These are phyloP conservation scores for Parazoanthus atlanticus DNA, from an alignment of 92 coral and sea anemone species.

Conservation along the genomic window DNA sequence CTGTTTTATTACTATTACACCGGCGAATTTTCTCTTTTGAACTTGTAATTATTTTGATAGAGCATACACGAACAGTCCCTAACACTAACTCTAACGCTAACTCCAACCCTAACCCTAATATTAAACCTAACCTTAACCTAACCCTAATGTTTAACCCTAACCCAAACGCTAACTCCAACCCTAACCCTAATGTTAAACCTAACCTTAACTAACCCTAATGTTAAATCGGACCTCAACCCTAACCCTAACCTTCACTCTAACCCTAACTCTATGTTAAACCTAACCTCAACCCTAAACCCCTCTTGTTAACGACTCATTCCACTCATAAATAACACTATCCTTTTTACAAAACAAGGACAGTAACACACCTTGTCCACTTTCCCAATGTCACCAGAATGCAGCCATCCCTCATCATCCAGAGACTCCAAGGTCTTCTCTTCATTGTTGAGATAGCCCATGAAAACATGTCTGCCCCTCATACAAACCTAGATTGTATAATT, in stretches of 20 bases:
- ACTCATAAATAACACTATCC: background rate
- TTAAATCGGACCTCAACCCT: no score
- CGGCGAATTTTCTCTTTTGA: background rate
- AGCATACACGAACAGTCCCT: no score
- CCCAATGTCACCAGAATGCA: constrained; percentile 91
- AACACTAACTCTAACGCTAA: background rate
- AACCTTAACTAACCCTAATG: no score
- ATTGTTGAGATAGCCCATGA: constrained; percentile 93
- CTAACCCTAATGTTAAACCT: no score
- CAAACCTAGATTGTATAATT: constrained; percentile 61
- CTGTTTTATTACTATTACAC: constrained; percentile 6
- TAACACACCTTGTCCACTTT: constrained; percentile 76
- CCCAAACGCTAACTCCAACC: no score
- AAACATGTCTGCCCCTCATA: constrained; percentile 88
- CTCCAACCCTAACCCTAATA: background rate
- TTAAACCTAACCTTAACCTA: background rate
- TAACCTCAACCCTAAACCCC: background rate
- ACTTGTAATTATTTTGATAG: constrained; percentile 9
- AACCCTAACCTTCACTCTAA: background rate
- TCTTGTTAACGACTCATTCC: background rate
- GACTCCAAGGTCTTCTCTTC: constrained; percentile 89
- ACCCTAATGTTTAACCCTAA: background rate
- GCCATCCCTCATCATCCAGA: constrained; percentile 80
- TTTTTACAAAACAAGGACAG: background rate
- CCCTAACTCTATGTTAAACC: background rate